These are phyloP conservation scores for Prionailurus bengalensis DNA, from an alignment of 2,113 vertebrate genomes.

Conservation along the genomic window DNA sequence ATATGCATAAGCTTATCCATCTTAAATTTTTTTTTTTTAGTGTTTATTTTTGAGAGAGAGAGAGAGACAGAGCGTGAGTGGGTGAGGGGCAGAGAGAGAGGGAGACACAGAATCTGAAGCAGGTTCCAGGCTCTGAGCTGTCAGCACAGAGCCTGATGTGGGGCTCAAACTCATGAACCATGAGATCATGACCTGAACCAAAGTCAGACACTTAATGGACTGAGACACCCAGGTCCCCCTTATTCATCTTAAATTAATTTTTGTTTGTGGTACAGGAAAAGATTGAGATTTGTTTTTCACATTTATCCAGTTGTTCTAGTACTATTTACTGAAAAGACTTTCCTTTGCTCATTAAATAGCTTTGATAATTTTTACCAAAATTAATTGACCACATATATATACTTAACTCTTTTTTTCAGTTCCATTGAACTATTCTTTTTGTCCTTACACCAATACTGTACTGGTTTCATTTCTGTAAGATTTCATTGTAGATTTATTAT, in stretches of 20 bases:
- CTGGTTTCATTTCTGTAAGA: background rate
- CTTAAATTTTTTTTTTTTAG: background rate
- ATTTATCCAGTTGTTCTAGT: background rate
- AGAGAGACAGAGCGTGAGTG: too few species aligned
- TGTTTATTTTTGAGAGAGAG: too few species aligned
- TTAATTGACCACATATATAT: background rate
- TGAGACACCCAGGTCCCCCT: background rate
- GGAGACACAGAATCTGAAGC: too few species aligned
- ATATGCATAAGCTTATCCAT: background rate
- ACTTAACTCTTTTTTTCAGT: background rate
- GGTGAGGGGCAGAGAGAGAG: too few species aligned
- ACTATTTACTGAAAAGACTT: background rate
- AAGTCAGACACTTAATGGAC: too few species aligned
- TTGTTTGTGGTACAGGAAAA: background rate
- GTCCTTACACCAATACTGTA: background rate
- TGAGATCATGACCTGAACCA: too few species aligned
- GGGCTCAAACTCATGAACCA: too few species aligned
- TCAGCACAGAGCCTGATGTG: too few species aligned
- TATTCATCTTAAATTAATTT: conserved; percentile 9
- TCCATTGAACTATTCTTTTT: background rate
- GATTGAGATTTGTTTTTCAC: background rate
- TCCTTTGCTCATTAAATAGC: background rate
- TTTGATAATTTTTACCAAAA: background rate
- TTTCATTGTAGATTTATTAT: background rate
- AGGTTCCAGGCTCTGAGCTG: too few species aligned